phyloP scores from a whole-genome alignment of 2,797 vertebrate genomes.

The Menidia menidia region DNA sequence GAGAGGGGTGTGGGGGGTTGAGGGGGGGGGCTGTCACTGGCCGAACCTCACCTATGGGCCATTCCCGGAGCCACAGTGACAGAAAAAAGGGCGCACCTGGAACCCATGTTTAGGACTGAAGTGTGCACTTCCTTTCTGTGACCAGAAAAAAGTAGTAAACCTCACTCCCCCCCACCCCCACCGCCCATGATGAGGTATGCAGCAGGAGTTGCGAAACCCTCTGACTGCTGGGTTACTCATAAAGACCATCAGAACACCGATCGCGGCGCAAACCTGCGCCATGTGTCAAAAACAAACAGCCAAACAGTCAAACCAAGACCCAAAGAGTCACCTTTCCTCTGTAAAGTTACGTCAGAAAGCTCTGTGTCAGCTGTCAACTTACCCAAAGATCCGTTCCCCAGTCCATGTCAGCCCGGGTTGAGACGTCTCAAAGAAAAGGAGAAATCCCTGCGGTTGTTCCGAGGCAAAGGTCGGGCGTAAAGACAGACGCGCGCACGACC shows the following conservation, averaged over 20 bases:
- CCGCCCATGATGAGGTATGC: slow-evolving; percentile 57
- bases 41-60: background rate
- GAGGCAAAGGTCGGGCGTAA: slow-evolving; percentile 2
- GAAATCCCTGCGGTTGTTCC: slow-evolving; percentile 6
- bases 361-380: slow-evolving; percentile 72
- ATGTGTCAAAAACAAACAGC: slow-evolving; percentile 12
- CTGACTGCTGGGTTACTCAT: slow-evolving; percentile 19
- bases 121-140: background rate
- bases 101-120: slow-evolving; percentile 28
- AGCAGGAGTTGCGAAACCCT: slow-evolving; percentile 69
- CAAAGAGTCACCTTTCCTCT: background rate
- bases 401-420: slow-evolving; percentile 66
- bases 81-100: slow-evolving; percentile 17
- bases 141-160: slow-evolving; percentile 23
- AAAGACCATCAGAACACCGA: slow-evolving; percentile 13
- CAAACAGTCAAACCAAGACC: background rate
- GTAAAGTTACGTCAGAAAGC: background rate
- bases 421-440: background rate
- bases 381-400: slow-evolving; percentile 81
- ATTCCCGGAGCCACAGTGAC: background rate
- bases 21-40: slow-evolving; percentile 2
- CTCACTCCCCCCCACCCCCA: slow-evolving; percentile 15
- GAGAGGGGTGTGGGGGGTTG: background rate
- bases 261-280: background rate
- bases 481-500: background rate